These are phyloP conservation scores for Scomber japonicus DNA, from an alignment of 2,113 vertebrate genomes.

Conservation along the genomic window DNA sequence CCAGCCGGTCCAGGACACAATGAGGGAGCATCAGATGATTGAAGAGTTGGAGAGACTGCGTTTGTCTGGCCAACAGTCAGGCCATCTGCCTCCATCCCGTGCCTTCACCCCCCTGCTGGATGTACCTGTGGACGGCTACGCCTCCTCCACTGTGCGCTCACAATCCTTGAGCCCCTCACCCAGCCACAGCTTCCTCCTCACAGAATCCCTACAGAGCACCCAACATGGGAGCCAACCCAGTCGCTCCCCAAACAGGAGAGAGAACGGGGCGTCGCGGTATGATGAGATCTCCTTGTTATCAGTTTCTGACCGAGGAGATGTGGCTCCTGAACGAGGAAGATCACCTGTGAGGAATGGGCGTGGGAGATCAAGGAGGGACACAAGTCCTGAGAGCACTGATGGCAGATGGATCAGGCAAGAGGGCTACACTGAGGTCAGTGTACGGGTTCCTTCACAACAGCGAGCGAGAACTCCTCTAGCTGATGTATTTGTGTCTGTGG, in stretches of 20 bases:
- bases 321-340: slow-evolving; percentile 75
- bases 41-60: slow-evolving; percentile 82
- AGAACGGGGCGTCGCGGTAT: slow-evolving; percentile 26
- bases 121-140: slow-evolving; percentile 90
- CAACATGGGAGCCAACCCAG: slow-evolving; percentile 48
- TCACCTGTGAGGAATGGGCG: slow-evolving; percentile 78
- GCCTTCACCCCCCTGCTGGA: slow-evolving; percentile 90
- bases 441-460: slow-evolving; percentile 73
- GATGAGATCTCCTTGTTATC: slow-evolving; percentile 58
- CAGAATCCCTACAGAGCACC: slow-evolving; percentile 54
- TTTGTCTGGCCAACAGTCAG: slow-evolving; percentile 74
- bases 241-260: slow-evolving; percentile 62
- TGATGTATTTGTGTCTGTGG: slow-evolving; percentile 76
- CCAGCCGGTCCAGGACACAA: slow-evolving; percentile 83
- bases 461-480: slow-evolving; percentile 78
- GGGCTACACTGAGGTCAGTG: slow-evolving; percentile 82
- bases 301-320: slow-evolving; percentile 50
- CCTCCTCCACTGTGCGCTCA: slow-evolving; percentile 49
- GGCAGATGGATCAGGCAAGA: slow-evolving; percentile 58
- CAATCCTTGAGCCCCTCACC: slow-evolving; percentile 72
- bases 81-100: slow-evolving; percentile 76
- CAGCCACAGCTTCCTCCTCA: slow-evolving; percentile 83
- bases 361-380: slow-evolving; percentile 65
- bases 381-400: slow-evolving; percentile 73
- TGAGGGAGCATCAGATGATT: slow-evolving; percentile 67